These are phyloP conservation scores for Pao palembangensis DNA, from an alignment of 2,113 vertebrate species.

Conservation along the genomic window DNA sequence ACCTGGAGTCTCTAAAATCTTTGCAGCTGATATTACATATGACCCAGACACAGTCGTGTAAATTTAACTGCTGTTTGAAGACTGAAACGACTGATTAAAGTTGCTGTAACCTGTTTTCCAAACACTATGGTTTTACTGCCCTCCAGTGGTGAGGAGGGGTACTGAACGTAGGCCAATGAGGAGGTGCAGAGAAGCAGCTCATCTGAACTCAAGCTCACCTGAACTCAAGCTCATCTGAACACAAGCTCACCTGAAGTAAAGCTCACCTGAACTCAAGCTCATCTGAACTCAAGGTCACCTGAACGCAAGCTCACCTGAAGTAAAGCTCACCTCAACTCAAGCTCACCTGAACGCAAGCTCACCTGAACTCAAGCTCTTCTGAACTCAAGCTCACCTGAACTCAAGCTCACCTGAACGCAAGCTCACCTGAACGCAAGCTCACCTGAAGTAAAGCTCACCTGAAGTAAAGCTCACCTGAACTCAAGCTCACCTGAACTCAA, in stretches of 20 bases:
- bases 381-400: slow-evolving; percentile 12
- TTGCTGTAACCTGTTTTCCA: too few relatives aligned
- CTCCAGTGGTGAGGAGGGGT: slow-evolving; percentile 48
- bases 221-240: too few relatives aligned
- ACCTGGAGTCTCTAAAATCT: too few relatives aligned
- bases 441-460: slow-evolving; percentile 13
- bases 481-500: slow-evolving; percentile 10
- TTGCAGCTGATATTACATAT: too few relatives aligned
- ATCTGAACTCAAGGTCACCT: slow-evolving; percentile 14
- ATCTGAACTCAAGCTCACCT: slow-evolving; percentile 12
- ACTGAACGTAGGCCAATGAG: neutral
- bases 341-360: too few relatives aligned
- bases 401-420: slow-evolving; percentile 11
- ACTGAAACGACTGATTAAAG: too few relatives aligned
- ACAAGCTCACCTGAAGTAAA: slow-evolving; percentile 10
- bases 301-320: slow-evolving; percentile 13
- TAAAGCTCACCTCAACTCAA: slow-evolving; percentile 10
- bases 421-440: too few relatives aligned
- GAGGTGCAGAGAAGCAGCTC: too few relatives aligned
- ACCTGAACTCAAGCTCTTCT: slow-evolving; percentile 16
- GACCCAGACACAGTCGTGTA: too few relatives aligned
- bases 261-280: slow-evolving; percentile 9
- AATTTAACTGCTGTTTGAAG: too few relatives aligned
- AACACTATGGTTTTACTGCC: too few relatives aligned
- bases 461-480: slow-evolving; percentile 15